Evolutionary conservation across 1,140 invertebrate genomes (phyloP).

Genomic region (Aphelinus atriplicis): DNA sequence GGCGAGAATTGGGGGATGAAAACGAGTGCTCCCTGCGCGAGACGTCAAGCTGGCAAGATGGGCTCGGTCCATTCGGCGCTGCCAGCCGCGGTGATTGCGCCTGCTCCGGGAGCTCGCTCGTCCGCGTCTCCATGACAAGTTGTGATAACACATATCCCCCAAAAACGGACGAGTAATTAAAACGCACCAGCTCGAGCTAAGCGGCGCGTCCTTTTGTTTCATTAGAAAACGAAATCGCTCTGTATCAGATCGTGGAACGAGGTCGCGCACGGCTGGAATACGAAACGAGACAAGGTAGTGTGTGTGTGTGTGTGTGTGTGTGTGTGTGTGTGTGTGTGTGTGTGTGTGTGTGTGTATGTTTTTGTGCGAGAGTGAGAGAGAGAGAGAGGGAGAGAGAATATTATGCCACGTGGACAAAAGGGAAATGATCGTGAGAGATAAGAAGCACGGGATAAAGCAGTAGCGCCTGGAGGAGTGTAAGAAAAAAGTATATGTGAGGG

Average conservation of each 20-base stretch:
- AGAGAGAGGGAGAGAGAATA: conserved; percentile 22
- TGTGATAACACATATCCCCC: no score
- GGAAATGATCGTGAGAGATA: conserved; percentile 29
- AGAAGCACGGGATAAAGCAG: neutral
- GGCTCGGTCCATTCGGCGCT: no score
- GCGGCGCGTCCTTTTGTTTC: neutral
- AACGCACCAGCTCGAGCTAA: no score
- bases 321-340: neutral
- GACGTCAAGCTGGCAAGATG: no score
- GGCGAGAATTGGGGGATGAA: no score
- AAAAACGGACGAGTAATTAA: no score
- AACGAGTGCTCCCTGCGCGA: no score
- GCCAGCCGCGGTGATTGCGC: conserved; percentile 2
- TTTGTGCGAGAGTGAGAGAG: conserved; percentile 29
- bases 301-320: conserved; percentile 6
- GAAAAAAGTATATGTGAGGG: conserved; percentile 2
- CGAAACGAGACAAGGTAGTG: conserved; percentile 35
- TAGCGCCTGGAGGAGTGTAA: conserved; percentile 7
- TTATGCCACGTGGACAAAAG: conserved; percentile 27
- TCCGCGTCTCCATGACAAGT: no score
- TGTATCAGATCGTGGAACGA: conserved; percentile 13
- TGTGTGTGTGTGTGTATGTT: conserved; percentile 3
- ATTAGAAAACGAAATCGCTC: conserved; percentile 9
- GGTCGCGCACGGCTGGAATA: conserved; percentile 37
- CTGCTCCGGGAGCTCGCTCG: no score